Evolutionary conservation across 2,113 vertebrate genomes (phyloP), one percentile per base, ranked within the genome.

Genomic region (Boulengeromyrus knoepffleri): DNA sequence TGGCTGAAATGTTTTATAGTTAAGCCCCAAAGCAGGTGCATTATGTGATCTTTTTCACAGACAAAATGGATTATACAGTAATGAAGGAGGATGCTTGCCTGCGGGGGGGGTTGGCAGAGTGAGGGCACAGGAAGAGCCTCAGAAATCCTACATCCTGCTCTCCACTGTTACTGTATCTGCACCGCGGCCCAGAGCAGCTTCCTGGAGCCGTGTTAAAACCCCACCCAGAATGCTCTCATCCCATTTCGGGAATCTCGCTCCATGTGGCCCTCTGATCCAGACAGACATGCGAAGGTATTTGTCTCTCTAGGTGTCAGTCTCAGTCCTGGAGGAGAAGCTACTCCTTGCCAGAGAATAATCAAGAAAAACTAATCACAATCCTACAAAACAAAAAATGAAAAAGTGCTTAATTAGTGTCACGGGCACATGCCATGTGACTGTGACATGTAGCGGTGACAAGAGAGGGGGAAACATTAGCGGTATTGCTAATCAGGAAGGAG

Each of bases 51-150:
- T 47, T n/a, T 47, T 85, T 36, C 83, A 46, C 45, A 46, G 45
- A 47, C 45, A 85, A 42, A 85, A 47, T 46, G 80, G 80, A 85
- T 85, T 85, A 85, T 85, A 85, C 6, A 85, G 39, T 85, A 85
- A 85, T 85, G 80, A 85, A 47, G 45, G 45, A 39, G 83, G 45
- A 47, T n/a, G 83, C 39, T 47, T 46, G 42, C 45, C 45, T 46
- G 83, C 80, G 9, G 80, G 19, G 8, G 42, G 2, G 5, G 6
- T 84, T 45, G 80, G 80, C 83, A 46, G 83, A 85, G 39, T 24
- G 21, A 47, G 45, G 83, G 21, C 39, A 85, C 8, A 47, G 39
- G 39, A 85, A 85, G 19, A 47, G 3, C 83, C 24, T 47, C 36
- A 12, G 21, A 85, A 85, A 24, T 45, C 24, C 19, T 46, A n/a